These are phyloP conservation scores for Philaenus spumarius DNA, from an alignment of 1,140 invertebrate genomes.

Conservation along the genomic window DNA sequence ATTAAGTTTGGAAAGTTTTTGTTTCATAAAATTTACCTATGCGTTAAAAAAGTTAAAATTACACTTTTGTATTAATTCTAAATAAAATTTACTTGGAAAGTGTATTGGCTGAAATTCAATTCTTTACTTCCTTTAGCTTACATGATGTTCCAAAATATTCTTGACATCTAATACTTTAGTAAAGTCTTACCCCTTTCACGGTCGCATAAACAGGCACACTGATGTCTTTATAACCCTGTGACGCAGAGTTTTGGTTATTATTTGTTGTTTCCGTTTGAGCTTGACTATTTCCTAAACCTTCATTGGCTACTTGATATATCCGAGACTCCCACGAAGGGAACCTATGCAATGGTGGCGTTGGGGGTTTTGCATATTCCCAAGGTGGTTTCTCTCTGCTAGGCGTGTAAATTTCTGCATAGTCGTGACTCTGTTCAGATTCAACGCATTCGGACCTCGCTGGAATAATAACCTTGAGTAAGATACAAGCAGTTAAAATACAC, in stretches of 20 bases:
- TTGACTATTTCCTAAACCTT: conserved; percentile 55
- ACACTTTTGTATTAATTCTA: no score
- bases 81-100: no score
- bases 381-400: conserved; percentile 65
- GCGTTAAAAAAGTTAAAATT: no score
- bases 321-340: conserved; percentile 92
- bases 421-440: conserved; percentile 58
- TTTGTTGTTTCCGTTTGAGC: conserved; percentile 41
- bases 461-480: conserved; percentile 9
- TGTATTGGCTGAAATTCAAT: no score
- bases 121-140: no score
- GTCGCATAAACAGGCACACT: conserved; percentile 92
- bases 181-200: conserved; percentile 74
- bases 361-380: conserved; percentile 51
- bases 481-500: no score
- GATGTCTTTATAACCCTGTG: conserved; percentile 69
- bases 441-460: conserved; percentile 31
- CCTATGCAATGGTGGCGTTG: conserved; percentile 81
- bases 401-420: conserved; percentile 92
- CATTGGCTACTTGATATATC: conserved; percentile 83
- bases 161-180: no score
- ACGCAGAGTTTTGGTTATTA: conserved; percentile 34
- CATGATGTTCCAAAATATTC: neutral
- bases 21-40: no score
- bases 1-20: no score